Percentiles rank a stretch among this genome's conserved stretches.
phyloP scores from a whole-genome alignment of 2,888 invertebrate genomes.

The Orthonychiurus folsomi region DNA sequence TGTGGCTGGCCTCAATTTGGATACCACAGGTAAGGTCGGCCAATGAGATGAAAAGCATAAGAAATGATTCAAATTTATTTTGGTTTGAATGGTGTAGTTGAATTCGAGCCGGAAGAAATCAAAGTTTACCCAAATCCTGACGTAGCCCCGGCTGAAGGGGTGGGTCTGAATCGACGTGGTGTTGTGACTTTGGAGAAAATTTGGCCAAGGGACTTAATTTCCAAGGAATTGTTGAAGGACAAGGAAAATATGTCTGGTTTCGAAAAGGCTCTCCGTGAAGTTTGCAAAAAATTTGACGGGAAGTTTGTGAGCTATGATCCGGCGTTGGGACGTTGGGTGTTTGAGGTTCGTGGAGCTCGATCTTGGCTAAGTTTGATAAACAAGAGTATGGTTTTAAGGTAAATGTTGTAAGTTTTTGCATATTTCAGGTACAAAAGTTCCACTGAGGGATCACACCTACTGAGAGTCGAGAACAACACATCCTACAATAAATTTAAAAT shows the following conservation, averaged over 20 bases:
- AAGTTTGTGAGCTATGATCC: neutral
- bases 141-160: neutral
- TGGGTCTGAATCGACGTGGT: neutral
- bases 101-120: neutral
- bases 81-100: neutral
- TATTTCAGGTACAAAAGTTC: too few relatives aligned
- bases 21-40: constrained; percentile 12
- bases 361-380: too few relatives aligned
- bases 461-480: too few relatives aligned
- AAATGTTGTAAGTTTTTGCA: too few relatives aligned
- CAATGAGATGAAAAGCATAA: neutral
- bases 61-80: neutral
- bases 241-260: neutral
- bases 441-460: too few relatives aligned
- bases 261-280: neutral
- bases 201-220: too few relatives aligned
- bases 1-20: constrained; percentile 13
- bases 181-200: neutral
- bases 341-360: too few relatives aligned
- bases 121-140: neutral
- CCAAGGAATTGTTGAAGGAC: neutral
- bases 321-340: neutral
- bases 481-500: too few relatives aligned
- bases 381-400: too few relatives aligned
- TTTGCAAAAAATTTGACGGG: neutral